Evolutionary conservation across 2,888 invertebrate species (phyloP).

Genomic region (Cosmopolites sordidus): DNA sequence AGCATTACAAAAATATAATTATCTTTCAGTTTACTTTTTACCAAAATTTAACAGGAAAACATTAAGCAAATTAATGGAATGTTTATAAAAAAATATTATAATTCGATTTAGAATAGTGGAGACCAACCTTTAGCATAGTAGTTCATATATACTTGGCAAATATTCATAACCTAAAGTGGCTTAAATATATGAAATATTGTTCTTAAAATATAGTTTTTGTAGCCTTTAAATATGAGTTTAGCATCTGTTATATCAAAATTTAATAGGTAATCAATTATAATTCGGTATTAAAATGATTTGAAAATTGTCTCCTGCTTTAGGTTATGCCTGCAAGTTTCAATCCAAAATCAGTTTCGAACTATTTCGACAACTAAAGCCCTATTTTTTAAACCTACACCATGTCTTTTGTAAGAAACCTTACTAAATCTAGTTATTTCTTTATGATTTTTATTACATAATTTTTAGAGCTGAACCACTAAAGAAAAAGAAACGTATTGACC

Average conservation of each 20-base stretch:
- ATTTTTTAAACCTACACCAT: constrained; percentile 21
- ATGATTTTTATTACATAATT: constrained; percentile 23
- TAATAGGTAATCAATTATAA: constrained; percentile 7
- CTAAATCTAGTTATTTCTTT: not conserved
- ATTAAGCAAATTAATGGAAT: too few relatives aligned
- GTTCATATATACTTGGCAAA: too few relatives aligned
- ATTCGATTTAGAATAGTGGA: too few relatives aligned
- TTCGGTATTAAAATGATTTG: not conserved
- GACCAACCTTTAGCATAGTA: too few relatives aligned
- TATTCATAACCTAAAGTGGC: too few relatives aligned
- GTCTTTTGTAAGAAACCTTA: constrained; percentile 21
- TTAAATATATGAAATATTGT: too few relatives aligned
- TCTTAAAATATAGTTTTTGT: too few relatives aligned
- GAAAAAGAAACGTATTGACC: constrained; percentile 84
- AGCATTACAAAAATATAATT: too few relatives aligned
- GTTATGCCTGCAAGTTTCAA: constrained; percentile 12
- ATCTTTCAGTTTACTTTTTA: too few relatives aligned
- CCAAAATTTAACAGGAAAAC: too few relatives aligned
- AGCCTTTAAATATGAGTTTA: constrained; percentile 8
- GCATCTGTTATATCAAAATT: constrained; percentile 8
- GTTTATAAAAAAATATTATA: too few relatives aligned
- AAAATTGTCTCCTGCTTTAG: constrained; percentile 7
- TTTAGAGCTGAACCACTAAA: constrained; percentile 82
- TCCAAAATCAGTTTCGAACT: constrained; percentile 2
- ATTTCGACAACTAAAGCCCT: constrained; percentile 12